Evolutionary conservation across 2,888 invertebrate species (phyloP).

Genomic region (Venusia cambrica): DNA sequence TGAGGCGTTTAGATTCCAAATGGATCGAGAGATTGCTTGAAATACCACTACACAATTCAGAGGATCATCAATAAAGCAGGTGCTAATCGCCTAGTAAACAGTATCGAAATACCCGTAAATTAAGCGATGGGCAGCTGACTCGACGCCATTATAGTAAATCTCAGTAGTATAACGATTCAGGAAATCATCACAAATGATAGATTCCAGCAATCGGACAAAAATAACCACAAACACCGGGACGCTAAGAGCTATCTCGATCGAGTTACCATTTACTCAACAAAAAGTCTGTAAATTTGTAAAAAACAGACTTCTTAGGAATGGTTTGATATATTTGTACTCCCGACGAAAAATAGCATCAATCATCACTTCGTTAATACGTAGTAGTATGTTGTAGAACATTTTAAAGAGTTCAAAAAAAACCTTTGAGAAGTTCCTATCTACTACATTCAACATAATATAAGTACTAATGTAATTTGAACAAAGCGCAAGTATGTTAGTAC

Average conservation of each 20-base stretch:
- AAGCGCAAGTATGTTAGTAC: too few relatives aligned
- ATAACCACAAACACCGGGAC: too few relatives aligned
- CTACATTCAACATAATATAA: too few relatives aligned
- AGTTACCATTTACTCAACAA: too few relatives aligned
- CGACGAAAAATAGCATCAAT: conserved; percentile 21
- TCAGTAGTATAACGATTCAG: conserved; percentile 33
- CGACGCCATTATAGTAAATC: conserved; percentile 17
- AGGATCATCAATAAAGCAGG: conserved; percentile 26
- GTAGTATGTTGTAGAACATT: conserved; percentile 1
- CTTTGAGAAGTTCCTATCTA: too few relatives aligned
- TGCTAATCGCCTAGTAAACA: conserved; percentile 21
- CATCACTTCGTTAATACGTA: conserved; percentile 12
- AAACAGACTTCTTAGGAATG: too few relatives aligned
- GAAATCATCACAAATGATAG: conserved; percentile 47
- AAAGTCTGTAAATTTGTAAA: too few relatives aligned
- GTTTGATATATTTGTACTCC: conserved; percentile 29
- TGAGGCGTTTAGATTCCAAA: conserved; percentile 34
- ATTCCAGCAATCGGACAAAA: conserved; percentile 44
- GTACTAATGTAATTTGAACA: too few relatives aligned
- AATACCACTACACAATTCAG: conserved; percentile 34
- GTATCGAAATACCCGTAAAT: conserved; percentile 31
- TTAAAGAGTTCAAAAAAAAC: background rate
- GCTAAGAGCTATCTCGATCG: too few relatives aligned
- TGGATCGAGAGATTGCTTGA: conserved; percentile 26
- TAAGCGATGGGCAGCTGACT: conserved; percentile 27